A percentile compares a stretch with the other conserved stretches of the same genome.
These are phyloP conservation scores for Heliornis fulica DNA, from an alignment of 2,113 vertebrate species.

Conservation along the genomic window DNA sequence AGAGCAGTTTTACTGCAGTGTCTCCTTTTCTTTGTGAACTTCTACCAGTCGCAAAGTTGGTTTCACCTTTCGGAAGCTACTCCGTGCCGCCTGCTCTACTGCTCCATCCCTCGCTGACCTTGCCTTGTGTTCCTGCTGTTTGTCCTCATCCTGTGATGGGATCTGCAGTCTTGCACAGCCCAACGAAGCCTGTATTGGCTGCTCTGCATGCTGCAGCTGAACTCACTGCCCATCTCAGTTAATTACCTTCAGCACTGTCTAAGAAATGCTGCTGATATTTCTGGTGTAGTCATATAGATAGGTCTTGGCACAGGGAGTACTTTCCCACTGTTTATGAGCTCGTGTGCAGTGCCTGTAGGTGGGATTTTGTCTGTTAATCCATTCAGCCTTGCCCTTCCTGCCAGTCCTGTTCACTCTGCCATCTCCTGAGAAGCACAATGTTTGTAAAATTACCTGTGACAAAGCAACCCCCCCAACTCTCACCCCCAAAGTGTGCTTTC, in stretches of 20 bases:
- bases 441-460: neutral
- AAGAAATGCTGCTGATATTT: neutral
- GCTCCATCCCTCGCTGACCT: neutral
- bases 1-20: neutral
- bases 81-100: neutral
- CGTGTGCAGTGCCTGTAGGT: neutral
- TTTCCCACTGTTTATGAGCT: neutral
- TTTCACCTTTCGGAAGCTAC: neutral
- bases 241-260: neutral
- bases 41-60: neutral
- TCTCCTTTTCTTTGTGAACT: neutral
- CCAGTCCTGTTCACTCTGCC: neutral
- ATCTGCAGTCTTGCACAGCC: neutral
- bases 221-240: neutral
- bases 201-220: neutral
- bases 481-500: neutral
- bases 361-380: neutral
- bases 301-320: neutral
- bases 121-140: neutral
- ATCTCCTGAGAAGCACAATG: neutral
- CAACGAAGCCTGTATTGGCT: rapidly evolving
- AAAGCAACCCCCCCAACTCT: neutral
- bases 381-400: neutral
- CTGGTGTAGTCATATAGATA: neutral
- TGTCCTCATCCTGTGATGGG: neutral